phyloP scores from a whole-genome alignment of 2,888 invertebrate species.

The Dolomedes plantarius region DNA sequence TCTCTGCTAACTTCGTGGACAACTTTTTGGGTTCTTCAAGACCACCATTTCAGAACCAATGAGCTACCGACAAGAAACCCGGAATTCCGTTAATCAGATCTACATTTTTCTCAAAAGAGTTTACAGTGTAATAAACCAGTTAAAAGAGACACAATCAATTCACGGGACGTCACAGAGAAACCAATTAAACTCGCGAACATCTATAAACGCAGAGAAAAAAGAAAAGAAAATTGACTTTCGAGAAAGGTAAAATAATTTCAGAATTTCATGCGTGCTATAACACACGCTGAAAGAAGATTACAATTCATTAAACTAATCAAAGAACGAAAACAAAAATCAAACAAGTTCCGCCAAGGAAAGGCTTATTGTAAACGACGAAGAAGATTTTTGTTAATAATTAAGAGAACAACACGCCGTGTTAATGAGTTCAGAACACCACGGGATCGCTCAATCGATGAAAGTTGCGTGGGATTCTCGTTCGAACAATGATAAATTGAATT shows the following conservation, averaged over 20 bases:
- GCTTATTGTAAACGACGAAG: not conserved
- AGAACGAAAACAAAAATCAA: not conserved
- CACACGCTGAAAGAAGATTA: not conserved
- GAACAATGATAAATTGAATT: not conserved
- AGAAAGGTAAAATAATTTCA: not conserved
- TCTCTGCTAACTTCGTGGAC: no score
- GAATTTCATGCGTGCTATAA: not conserved
- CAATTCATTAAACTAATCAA: conserved; percentile 14
- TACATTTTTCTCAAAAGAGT: no score
- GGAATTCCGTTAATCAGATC: no score
- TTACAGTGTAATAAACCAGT: no score
- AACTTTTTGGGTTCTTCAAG: no score
- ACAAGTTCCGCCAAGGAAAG: not conserved
- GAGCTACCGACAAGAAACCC: no score
- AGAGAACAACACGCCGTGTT: not conserved
- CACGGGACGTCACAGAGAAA: not conserved
- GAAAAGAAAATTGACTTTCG: not conserved
- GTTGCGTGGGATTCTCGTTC: not conserved
- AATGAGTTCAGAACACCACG: not conserved
- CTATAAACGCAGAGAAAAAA: not conserved
- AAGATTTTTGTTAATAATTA: not conserved
- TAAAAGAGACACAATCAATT: not conserved
- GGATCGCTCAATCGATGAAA: not conserved
- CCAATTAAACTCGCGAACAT: not conserved
- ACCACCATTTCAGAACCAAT: no score